Evolutionary conservation across 37 sponge, comb jelly and placozoan genomes (phyloP), one percentile per base, ranked within the genome.

Genomic region (Chondrilla cf. caribensis): DNA sequence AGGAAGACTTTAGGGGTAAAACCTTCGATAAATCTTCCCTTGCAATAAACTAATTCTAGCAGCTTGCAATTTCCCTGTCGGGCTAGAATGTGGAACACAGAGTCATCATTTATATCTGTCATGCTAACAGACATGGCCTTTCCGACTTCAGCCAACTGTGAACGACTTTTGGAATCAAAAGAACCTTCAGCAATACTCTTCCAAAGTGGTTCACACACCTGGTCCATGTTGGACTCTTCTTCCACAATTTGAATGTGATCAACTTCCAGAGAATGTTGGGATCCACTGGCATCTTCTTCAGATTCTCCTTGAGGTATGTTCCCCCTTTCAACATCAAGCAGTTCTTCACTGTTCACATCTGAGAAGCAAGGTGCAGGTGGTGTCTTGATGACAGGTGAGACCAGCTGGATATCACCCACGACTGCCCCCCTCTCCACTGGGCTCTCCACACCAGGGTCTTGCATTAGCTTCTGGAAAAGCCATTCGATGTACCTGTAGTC

Each of bases 401-500:
- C 25, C 7, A 5, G 4, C 25, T n/a, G 18, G 15, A 62, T 28
- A 29, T 29, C 64, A 7, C 22, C 64, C 22, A 29, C 64, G 22
- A 62, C 29, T 15, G 64, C 29, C 64, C 29, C 64, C 7, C 15
- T n/a, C 6, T 6, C 6, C 29, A 29, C 8, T 6, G 64, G 25
- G 64, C 64, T 62, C 18, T 62, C 5, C 6, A 62, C 39, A 3
- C 17, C 7, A 11, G 29, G 65, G 1, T 70, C 78, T 29, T 32
- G 38, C 33, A 86, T 58, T 28, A 86, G 81, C 18, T 55, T 66
- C 11, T 77, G 44, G 42, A 93, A 89, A 14, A 93, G 84, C 89
- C 89, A 93, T 9, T 77, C 37, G 25, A 93, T 25, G 51, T 84
- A 93, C 70, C 58, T 77, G 15, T 66, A 39, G 79, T 93, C 93